Base-by-base conservation (phyloP, 35 echinoderm and acorn worm genomes). In the Heliocidaris erythrogramma region DNA sequence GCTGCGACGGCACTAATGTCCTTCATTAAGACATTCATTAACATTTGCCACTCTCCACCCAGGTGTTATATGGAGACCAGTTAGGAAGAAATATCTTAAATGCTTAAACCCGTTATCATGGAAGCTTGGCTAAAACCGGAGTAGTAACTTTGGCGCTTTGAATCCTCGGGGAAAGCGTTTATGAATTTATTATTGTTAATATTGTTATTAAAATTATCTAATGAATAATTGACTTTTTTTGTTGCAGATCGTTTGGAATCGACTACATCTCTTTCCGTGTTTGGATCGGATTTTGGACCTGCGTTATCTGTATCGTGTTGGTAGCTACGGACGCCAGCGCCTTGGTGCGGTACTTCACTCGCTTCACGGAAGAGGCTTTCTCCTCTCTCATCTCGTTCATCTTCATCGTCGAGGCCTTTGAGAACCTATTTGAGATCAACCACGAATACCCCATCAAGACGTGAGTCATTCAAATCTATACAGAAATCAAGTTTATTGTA, bases 211-310 rank as follows among this genome's bases (percentile, higher is more conserved):
- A 78, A 78, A 5, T 27, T n/a, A 78, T 27, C 27, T 78, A 89
- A 42, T 42, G 87, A 89, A 13, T 89, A n/a, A 2, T n/a, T 18
- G 87, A 31, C 31, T 30, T 88, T 89, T 17, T 17, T 89, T 5
- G 86, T n/a, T 49, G 2, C 97, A 98, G 97, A 47, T 88, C 94
- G 16, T 32, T 96, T n/a, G 91, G 88, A 2, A 94, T 97, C 16
- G 95, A 99, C 49, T 99, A 96, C 60, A 60, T 99, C 13, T 99
- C 98, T 5, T 99, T 99, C 85, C 96, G 98, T 31, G 18, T 99
- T 10, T 99, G 98, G 98, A 99, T 99, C 69, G 98, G 98, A 1
- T 93, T 97, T 27, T 99, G 98, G 98, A 99, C 98, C 17, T 99
- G 96, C 85, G 61, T 99, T 10, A 95, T 99, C 94, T 97, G 96